These are phyloP conservation scores for Eucera pruinosa DNA, from an alignment of 2,888 invertebrate genomes.

Conservation along the genomic window DNA sequence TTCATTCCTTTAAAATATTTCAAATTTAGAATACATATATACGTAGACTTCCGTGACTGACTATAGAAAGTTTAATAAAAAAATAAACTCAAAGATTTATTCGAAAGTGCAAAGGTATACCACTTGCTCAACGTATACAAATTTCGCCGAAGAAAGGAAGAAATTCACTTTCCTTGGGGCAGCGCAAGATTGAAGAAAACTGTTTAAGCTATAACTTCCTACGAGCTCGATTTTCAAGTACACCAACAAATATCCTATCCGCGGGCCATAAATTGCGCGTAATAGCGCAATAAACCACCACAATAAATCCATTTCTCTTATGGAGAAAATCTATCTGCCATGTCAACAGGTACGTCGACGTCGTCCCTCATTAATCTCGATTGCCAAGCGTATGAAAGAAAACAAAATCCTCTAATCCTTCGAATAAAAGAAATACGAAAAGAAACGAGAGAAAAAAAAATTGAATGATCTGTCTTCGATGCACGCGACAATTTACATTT, in stretches of 20 bases:
- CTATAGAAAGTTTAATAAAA: too few relatives aligned
- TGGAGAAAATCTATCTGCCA: constrained; percentile 31
- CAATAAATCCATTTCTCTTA: constrained; percentile 42
- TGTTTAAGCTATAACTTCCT: background rate
- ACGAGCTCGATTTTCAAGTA: background rate
- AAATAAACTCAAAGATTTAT: too few relatives aligned
- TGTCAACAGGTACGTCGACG: constrained; percentile 24
- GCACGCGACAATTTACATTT: constrained; percentile 25
- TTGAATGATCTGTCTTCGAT: background rate
- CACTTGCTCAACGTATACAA: too few relatives aligned
- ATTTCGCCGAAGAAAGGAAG: background rate
- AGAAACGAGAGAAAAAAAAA: background rate
- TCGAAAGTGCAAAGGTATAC: too few relatives aligned
- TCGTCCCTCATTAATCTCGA: constrained; percentile 39
- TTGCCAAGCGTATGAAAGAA: background rate
- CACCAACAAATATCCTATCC: constrained; percentile 15
- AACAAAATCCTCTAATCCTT: too few relatives aligned
- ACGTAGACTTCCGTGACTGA: too few relatives aligned
- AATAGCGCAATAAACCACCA: constrained; percentile 41
- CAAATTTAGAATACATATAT: too few relatives aligned
- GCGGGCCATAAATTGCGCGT: constrained; percentile 35
- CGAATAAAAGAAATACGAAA: background rate
- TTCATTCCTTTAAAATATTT: too few relatives aligned
- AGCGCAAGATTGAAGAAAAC: too few relatives aligned
- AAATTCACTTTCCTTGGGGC: too few relatives aligned